These are phyloP conservation scores for Charina bottae DNA, from an alignment of 2,113 vertebrate genomes.

Conservation along the genomic window DNA sequence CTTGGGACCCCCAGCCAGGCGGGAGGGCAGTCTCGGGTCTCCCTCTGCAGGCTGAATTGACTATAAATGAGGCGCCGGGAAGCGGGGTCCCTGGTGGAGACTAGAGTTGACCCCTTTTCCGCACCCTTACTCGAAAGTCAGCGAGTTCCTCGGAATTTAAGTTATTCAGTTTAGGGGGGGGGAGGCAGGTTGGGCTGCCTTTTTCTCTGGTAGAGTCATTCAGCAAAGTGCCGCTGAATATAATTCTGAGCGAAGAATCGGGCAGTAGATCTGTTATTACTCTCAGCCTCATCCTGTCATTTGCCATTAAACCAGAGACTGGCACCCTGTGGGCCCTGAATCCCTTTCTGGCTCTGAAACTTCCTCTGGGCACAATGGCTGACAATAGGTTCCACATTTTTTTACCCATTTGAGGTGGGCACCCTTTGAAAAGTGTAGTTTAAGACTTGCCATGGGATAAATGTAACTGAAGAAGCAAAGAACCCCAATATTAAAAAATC, in stretches of 20 bases:
- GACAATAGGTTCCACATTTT: neutral
- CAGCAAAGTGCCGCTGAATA: neutral
- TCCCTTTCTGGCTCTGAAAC: neutral
- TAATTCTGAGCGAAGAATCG: neutral
- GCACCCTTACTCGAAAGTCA: neutral
- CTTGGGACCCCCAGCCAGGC: too few relatives aligned
- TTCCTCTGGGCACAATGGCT: neutral
- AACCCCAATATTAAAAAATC: neutral
- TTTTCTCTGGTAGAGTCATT: neutral
- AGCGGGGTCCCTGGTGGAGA: too few relatives aligned
- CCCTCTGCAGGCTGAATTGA: too few relatives aligned
- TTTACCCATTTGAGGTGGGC: neutral
- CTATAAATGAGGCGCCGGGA: too few relatives aligned
- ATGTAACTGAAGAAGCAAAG: neutral
- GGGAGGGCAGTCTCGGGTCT: too few relatives aligned
- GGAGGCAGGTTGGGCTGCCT: neutral
- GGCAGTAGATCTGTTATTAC: neutral
- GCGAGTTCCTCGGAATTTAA: neutral
- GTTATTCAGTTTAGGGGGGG: neutral
- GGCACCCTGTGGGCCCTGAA: too few relatives aligned
- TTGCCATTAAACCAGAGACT: neutral
- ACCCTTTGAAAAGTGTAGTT: neutral
- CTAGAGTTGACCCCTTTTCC: neutral
- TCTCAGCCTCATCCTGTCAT: neutral
- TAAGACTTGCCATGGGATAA: neutral